Percentiles rank a stretch among this genome's conserved stretches.
Evolutionary conservation across 2,113 vertebrate species (phyloP).

Genomic region (Coracopsis vasa): DNA sequence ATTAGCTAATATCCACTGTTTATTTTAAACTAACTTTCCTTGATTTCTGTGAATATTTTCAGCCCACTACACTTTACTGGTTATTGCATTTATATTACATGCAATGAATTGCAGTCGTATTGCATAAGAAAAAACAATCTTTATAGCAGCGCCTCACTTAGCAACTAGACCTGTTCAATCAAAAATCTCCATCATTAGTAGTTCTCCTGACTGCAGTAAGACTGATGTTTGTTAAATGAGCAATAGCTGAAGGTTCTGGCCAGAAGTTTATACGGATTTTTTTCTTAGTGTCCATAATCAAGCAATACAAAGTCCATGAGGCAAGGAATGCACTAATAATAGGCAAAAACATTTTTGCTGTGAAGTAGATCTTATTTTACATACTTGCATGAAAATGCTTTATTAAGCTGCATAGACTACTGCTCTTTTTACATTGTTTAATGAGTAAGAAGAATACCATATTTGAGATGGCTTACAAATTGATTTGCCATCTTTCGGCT

Average conservation of each 20-base stretch:
- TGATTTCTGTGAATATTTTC: not conserved
- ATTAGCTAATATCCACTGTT: not conserved
- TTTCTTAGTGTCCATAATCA: not conserved
- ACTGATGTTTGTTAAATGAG: not conserved
- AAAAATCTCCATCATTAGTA: not conserved
- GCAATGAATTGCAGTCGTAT: not conserved
- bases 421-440: not conserved
- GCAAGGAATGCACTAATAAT: not conserved
- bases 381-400: not conserved
- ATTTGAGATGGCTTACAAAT: not conserved
- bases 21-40: not conserved
- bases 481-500: not conserved
- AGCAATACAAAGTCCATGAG: not conserved
- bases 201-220: not conserved
- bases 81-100: not conserved
- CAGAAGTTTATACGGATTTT: not conserved
- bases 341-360: not conserved
- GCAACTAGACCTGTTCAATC: not conserved
- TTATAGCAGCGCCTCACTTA: not conserved
- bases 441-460: not conserved
- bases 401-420: not conserved
- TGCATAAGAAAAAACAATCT: not conserved
- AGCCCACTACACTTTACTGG: not conserved
- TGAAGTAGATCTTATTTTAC: not conserved
- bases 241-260: not conserved